A percentile compares a stretch with the other conserved stretches of the same genome.
Conservation (phyloP, 92 coral and sea anemone species). For the Siderastrea radians region DNA sequence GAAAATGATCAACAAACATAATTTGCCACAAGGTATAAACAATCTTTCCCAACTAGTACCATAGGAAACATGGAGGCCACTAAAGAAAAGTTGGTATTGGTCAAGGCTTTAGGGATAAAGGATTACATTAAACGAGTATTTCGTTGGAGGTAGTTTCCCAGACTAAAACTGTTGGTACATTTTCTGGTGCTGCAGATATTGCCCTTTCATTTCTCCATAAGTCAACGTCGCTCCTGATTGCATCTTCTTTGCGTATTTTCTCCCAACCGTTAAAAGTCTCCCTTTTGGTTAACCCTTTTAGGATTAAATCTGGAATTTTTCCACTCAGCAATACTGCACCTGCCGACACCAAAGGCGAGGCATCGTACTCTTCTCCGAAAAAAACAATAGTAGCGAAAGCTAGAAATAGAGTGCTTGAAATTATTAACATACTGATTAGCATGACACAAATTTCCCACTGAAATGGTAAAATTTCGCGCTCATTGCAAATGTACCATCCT, state of each 20-base stretch:
- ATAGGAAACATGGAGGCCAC: too few species aligned
- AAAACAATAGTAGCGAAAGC: not conserved
- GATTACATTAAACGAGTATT: too few species aligned
- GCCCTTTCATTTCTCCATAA: not conserved
- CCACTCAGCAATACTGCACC: conserved; percentile 13
- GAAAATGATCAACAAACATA: too few species aligned
- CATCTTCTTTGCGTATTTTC: not conserved
- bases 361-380: conserved; percentile 6
- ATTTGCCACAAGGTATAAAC: too few species aligned
- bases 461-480: not conserved
- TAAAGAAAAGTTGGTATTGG: too few species aligned
- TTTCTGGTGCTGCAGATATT: not conserved
- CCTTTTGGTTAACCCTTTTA: not conserved
- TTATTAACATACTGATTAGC: not conserved
- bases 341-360: conserved; percentile 4
- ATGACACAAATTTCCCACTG: not conserved
- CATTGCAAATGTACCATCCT: not conserved
- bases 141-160: too few species aligned
- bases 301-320: not conserved
- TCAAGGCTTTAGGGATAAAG: too few species aligned
- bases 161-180: too few species aligned
- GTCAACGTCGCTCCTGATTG: not conserved
- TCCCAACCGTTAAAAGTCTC: not conserved
- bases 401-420: not conserved
- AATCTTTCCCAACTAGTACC: too few species aligned